Percentiles rank a stretch among this genome's conserved stretches.
These are phyloP conservation scores for Tragelaphus oryx DNA, from an alignment of 2,797 vertebrate genomes.

Conservation along the genomic window DNA sequence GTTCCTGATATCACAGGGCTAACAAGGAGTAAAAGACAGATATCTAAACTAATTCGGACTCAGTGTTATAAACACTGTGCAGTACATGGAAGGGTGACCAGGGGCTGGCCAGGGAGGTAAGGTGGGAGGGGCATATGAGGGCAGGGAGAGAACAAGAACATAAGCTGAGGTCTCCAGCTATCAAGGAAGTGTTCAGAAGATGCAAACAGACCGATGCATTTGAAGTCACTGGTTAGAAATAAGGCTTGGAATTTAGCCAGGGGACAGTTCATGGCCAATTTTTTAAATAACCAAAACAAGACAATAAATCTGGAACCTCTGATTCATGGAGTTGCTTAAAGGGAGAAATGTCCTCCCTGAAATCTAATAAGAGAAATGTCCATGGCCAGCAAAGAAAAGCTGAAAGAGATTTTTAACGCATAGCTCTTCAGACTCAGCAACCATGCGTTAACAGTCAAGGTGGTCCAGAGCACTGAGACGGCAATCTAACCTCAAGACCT, in stretches of 20 bases:
- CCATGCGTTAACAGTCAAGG: neutral
- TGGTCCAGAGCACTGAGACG: neutral
- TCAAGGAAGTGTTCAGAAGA: neutral
- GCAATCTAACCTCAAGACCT: neutral
- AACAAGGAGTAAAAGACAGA: neutral
- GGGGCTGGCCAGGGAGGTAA: neutral
- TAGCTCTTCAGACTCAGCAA: neutral
- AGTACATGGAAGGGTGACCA: neutral
- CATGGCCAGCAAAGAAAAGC: neutral
- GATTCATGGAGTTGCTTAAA: neutral
- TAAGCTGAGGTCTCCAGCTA: neutral
- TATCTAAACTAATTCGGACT: neutral
- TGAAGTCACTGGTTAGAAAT: neutral
- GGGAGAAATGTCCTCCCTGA: neutral
- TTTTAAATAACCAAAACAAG: neutral
- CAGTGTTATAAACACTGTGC: neutral
- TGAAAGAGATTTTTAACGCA: neutral
- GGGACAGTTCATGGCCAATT: neutral
- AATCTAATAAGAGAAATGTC: neutral
- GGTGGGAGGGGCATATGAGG: neutral
- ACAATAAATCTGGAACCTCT: neutral
- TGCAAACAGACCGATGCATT: neutral
- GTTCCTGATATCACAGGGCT: neutral
- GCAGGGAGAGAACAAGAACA: neutral
- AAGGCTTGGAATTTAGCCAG: neutral